Evolutionary conservation across 2,113 vertebrate species (phyloP).

Genomic region (Protobothrops flavoviridis): DNA sequence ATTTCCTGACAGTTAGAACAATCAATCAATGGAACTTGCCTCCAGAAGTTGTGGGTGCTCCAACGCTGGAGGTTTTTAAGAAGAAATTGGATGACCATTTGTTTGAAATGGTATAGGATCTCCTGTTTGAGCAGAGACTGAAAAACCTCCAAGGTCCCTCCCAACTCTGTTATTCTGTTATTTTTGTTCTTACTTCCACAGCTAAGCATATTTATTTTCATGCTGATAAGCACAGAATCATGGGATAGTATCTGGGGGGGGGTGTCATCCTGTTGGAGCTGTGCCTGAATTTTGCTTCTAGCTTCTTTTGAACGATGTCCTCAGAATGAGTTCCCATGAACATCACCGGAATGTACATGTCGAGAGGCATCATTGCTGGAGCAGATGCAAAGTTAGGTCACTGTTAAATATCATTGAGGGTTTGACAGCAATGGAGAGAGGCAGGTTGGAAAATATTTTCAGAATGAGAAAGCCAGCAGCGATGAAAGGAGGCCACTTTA

Average conservation of each 20-base stretch:
- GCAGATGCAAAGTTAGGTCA: constrained; percentile 37
- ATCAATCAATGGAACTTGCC: neutral
- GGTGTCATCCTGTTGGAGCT: neutral
- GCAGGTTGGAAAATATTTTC: constrained; percentile 29
- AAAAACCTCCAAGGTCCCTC: neutral
- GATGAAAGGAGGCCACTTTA: constrained; percentile 22
- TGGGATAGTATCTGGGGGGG: neutral
- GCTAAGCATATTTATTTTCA: neutral
- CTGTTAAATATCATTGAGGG: constrained; percentile 48
- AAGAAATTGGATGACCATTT: neutral
- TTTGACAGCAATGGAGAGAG: constrained; percentile 22
- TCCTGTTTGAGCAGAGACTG: neutral
- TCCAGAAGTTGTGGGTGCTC: neutral
- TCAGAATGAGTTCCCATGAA: constrained; percentile 31
- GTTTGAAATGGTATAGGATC: neutral
- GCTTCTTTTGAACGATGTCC: constrained; percentile 1
- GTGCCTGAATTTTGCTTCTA: constrained; percentile 5
- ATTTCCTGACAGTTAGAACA: neutral
- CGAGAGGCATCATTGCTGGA: constrained; percentile 36
- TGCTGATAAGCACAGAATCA: neutral
- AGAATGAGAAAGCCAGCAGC: constrained; percentile 5
- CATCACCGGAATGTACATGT: neutral
- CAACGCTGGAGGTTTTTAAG: neutral
- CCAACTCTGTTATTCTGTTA: neutral
- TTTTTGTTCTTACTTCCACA: neutral